Conservation (phyloP, 2,797 vertebrate genomes). For the Lepus oiostolus region DNA sequence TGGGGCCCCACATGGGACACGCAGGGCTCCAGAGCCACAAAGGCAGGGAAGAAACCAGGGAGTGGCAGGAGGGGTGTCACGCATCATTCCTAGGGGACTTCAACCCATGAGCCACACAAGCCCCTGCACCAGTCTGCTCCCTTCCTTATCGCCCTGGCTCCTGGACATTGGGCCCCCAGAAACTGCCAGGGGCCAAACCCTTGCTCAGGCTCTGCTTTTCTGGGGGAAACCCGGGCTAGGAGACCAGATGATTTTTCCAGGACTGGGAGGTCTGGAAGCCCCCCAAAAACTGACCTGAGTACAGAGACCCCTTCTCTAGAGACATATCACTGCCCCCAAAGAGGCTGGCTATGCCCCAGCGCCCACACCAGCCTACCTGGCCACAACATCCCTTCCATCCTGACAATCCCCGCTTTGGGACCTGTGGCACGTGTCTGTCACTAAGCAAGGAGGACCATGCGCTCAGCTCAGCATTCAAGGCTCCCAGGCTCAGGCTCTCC, state of each 20-base stretch:
- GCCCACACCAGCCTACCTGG: too few species aligned
- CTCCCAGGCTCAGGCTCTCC: not conserved
- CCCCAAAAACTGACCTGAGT: not conserved
- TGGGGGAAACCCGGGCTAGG: not conserved
- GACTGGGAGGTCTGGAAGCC: not conserved
- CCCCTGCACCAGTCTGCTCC: too few species aligned
- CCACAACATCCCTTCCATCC: not conserved
- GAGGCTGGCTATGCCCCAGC: not conserved
- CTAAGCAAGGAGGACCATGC: accelerated
- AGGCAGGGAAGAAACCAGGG: not conserved
- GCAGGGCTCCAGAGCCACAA: not conserved
- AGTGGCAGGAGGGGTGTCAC: accelerated
- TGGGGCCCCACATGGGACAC: not conserved
- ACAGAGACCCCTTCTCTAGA: not conserved
- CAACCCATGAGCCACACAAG: too few species aligned
- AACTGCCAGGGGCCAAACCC: not conserved
- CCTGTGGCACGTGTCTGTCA: not conserved
- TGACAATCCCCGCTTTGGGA: not conserved
- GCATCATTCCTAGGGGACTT: too few species aligned
- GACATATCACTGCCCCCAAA: not conserved
- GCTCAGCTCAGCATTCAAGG: not conserved
- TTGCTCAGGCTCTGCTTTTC: conserved; percentile 13
- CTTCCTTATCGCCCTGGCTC: not conserved
- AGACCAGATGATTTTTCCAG: not conserved
- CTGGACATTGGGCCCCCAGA: not conserved